Conservation (phyloP, 2,113 vertebrate genomes). For the Vombatus ursinus region DNA sequence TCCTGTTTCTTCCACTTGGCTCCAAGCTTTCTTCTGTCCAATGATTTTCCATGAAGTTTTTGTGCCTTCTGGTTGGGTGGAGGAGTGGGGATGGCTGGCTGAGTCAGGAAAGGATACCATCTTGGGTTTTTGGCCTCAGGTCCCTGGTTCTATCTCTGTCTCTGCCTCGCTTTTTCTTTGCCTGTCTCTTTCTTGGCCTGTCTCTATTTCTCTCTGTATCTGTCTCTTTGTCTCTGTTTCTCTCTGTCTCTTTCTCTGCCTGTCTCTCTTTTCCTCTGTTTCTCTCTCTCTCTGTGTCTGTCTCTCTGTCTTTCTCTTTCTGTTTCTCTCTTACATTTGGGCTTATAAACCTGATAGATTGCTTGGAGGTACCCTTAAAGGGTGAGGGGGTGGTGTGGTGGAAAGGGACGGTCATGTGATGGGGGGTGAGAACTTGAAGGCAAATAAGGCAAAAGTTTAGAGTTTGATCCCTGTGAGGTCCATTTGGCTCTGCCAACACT, state of each 20-base stretch:
- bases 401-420: neutral
- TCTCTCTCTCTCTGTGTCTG: neutral
- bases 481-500: neutral
- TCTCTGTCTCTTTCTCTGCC: neutral
- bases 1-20: constrained; percentile 17
- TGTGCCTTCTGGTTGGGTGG: neutral
- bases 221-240: too few relatives aligned
- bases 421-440: neutral
- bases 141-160: neutral
- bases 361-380: neutral
- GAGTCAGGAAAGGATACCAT: neutral
- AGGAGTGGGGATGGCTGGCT: neutral
- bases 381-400: neutral
- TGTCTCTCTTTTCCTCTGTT: neutral
- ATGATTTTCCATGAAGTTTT: neutral
- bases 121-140: neutral
- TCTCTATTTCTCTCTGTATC: too few relatives aligned
- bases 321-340: neutral
- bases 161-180: neutral
- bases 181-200: too few relatives aligned
- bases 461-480: neutral
- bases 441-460: neutral
- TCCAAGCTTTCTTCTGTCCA: neutral
- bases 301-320: neutral
- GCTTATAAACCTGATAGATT: neutral